Percentiles rank a stretch among this genome's conserved stretches.
Conservation (phyloP, 2,888 invertebrate genomes). For the Cordilura impudica region DNA sequence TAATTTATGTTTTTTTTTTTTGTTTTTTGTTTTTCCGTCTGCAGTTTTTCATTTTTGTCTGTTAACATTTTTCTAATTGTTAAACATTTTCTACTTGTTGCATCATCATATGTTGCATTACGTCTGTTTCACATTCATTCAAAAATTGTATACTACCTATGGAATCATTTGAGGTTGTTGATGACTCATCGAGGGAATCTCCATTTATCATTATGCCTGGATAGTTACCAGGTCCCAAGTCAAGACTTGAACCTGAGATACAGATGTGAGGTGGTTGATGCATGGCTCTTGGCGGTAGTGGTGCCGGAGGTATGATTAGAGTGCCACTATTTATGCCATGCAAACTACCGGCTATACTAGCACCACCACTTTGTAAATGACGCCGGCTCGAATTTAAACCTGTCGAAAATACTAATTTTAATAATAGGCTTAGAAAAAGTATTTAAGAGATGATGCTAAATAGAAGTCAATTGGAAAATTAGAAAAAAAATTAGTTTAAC, state of each 20-base stretch:
- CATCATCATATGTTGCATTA: conserved; percentile 51
- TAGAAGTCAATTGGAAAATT: neutral
- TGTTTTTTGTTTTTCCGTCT: neutral
- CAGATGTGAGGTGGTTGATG: conserved; percentile 78
- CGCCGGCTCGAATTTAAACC: conserved; percentile 78
- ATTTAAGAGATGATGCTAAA: neutral
- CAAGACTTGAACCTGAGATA: conserved; percentile 70
- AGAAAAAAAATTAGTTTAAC: neutral
- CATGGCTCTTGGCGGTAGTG: conserved; percentile 77
- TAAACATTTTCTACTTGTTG: conserved; percentile 55
- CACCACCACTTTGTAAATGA: conserved; percentile 77
- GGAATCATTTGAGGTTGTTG: conserved; percentile 57
- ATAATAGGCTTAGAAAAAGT: neutral
- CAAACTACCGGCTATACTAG: conserved; percentile 78
- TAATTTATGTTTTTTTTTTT: conserved; percentile 49
- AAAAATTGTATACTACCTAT: conserved; percentile 58
- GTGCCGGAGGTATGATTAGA: conserved; percentile 77
- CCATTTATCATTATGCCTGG: conserved; percentile 72
- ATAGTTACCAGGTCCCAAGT: conserved; percentile 67
- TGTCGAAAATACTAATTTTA: conserved; percentile 39
- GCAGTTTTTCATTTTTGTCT: neutral
- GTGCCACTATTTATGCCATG: conserved; percentile 77
- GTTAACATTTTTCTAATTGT: conserved; percentile 40
- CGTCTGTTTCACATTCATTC: conserved; percentile 58
- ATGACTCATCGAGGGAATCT: conserved; percentile 57